Conservation (phyloP, 2,888 invertebrate genomes). For the Brassicogethes aeneus region DNA sequence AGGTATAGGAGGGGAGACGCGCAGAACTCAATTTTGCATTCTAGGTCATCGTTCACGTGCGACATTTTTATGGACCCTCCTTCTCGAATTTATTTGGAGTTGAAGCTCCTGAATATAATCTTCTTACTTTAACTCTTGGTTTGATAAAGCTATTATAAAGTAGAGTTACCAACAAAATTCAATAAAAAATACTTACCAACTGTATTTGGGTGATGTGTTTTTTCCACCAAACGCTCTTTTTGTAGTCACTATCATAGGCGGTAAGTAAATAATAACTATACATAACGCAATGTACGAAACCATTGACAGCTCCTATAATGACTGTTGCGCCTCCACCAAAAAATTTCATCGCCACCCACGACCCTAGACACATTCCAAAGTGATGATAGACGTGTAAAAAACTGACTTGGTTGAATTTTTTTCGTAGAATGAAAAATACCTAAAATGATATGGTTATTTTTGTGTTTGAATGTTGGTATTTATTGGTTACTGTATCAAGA, state of each 20-base stretch:
- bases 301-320: slow-evolving; percentile 58
- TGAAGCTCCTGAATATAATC: no score
- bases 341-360: slow-evolving; percentile 55
- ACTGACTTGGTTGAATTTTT: slow-evolving; percentile 71
- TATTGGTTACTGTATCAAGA: slow-evolving; percentile 55
- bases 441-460: slow-evolving; percentile 30
- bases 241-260: slow-evolving; percentile 60
- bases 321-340: slow-evolving; percentile 59
- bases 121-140: no score
- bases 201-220: slow-evolving; percentile 78
- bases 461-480: not conserved
- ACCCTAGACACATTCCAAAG: slow-evolving; percentile 63
- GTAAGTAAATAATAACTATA: slow-evolving; percentile 73
- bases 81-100: no score
- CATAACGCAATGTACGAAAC: slow-evolving; percentile 72
- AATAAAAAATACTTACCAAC: slow-evolving; percentile 48
- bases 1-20: no score
- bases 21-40: no score
- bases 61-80: no score
- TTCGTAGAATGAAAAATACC: slow-evolving; percentile 76
- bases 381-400: slow-evolving; percentile 86
- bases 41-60: no score
- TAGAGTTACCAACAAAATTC: no score
- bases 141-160: no score
- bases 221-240: slow-evolving; percentile 73